Base-by-base conservation (phyloP, 2,113 vertebrate genomes). In the Nesogale talazaci region DNA sequence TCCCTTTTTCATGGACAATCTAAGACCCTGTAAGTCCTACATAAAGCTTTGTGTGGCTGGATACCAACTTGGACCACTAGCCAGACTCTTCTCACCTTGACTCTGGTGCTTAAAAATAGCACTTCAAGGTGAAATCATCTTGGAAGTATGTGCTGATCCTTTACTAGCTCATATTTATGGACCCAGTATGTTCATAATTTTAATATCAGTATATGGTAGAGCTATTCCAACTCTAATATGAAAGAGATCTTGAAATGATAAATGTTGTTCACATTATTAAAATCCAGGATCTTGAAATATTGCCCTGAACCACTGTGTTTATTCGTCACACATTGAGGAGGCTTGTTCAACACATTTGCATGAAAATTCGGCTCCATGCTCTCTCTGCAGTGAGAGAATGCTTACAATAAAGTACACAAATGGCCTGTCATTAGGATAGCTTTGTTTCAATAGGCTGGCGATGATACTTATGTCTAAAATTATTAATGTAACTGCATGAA, bases 231-330 rank as follows among this genome's bases (percentile, higher is more conserved):
- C 23, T 2, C 83, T 67, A 88, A 82, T 14, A 65, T 63, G 34
- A 91, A 87, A 80, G 36, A 67, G 38, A 86, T 81, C 81, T 81
- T 89, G 82, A 88, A 75, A 52, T 56, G 82, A 42, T 75, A 89
- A 88, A 63, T 89, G 31, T 46, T 61, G 4, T 74, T 65, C 29
- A 42, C 36, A 23, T 46, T 84, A 65, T 57, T 83, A 38, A 86
- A 83, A 80, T 36, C 22, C 59, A 61, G 7, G 59, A 23, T 79
- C 40, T 61, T 95, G 46, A 93, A 78, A 85, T 77, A 78, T 19
- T 67, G 10, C 69, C 76, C 77, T 42, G 22, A 81, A 19, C 4
- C 61, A n/a, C 16, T 38, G 0, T 69, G 23, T 72, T 86, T 90
- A 3, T 87, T 76, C 92, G 52, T 75, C 31, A 89, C 25, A 86